Conservation (phyloP, 2,113 vertebrate species). For the Clinocottus analis region DNA sequence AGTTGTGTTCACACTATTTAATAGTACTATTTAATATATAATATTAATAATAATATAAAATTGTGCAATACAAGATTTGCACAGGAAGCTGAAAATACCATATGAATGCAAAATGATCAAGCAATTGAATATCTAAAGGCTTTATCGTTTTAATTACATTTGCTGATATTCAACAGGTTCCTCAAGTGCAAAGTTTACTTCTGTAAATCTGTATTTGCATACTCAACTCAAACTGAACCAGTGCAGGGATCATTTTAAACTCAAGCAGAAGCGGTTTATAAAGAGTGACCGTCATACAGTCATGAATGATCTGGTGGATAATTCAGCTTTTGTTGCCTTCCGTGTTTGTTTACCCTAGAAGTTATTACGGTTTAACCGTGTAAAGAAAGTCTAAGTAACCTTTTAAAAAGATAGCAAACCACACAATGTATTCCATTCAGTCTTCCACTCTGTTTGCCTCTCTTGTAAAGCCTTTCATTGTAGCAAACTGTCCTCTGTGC, state of each 20-base stretch:
- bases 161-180: background rate
- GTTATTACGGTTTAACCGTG: background rate
- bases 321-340: background rate
- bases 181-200: background rate
- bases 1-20: background rate
- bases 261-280: background rate
- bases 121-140: background rate
- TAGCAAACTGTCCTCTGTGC: background rate
- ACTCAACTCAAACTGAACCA: too few species aligned
- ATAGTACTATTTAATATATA: background rate
- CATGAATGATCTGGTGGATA: background rate
- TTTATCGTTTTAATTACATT: background rate
- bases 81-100: background rate
- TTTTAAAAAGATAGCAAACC: slow-evolving; percentile 5
- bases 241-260: background rate
- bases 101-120: background rate
- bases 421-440: background rate
- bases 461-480: slow-evolving; percentile 1
- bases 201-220: background rate
- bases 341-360: background rate
- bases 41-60: too few species aligned
- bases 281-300: background rate
- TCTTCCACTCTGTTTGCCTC: background rate
- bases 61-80: background rate
- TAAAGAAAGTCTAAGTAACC: background rate